Evolutionary conservation across 2,113 vertebrate species (phyloP), one percentile per base, ranked within the genome.

Genomic region (Monarcha castaneiventris): DNA sequence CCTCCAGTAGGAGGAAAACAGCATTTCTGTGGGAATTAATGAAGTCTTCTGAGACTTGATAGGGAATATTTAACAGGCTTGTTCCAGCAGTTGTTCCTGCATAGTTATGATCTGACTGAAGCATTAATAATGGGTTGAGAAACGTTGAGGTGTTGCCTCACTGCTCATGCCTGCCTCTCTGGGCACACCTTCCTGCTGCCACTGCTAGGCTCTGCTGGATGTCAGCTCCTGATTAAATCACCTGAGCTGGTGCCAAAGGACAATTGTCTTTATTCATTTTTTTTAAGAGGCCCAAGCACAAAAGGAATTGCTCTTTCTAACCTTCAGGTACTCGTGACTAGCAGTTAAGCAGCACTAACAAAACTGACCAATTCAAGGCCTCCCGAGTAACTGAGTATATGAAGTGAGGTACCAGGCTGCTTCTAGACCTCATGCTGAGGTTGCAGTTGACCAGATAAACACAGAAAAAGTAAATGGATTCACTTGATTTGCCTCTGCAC

Each of bases 81-180:
- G 72, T 79, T 59, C 61, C 32, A 81, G 83, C n/a, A 74, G 83
- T 51, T 79, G 81, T 75, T 71, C 6, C 66, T 82, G 69, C 87
- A 83, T 96, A 89, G 80, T 72, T 95, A 30, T 39, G 64, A 29
- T 37, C 92, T 93, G 92, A 95, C 79, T 78, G 58, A 69, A 55
- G 76, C 14, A 4, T 56, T 92, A 90, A 85, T 84, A n/a, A 86
- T 32, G 58, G 61, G 61, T 92, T 96, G 69, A 59, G 90, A 93
- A 94, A 77, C 4, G 15, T 1, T 17, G 61, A 80, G 87, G 94
- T 90, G 90, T 92, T 89, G 92, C 37, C 83, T 85, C 25, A 14
- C 56, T 91, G 87, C 90, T 80, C 74, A 90, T 61, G 68, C 87
- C 89, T 75, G 72, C 48, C 86, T 71, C 86, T n/a, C 88, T 37